A percentile compares a stretch with the other conserved stretches of the same genome.
Evolutionary conservation across 2,888 invertebrate species (phyloP).

Genomic region (Drosophila lacicola): DNA sequence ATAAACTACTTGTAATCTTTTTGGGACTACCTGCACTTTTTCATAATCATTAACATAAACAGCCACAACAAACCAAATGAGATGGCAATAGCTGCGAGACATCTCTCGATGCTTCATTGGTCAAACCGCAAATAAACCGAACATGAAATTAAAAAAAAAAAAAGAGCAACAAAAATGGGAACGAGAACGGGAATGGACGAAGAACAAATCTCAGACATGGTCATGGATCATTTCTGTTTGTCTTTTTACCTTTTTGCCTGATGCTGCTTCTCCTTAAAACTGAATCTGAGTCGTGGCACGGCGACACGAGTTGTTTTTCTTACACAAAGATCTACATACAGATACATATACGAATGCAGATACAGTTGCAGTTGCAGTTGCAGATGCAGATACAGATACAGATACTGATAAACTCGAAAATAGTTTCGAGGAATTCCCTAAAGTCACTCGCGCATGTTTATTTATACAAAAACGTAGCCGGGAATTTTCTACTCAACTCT

Average conservation of each 20-base stretch:
- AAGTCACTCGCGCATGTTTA: conserved; percentile 67
- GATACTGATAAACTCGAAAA: conserved; percentile 66
- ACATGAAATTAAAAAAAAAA: conserved; percentile 24
- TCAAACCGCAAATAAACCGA: conserved; percentile 70
- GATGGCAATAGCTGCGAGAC: conserved; percentile 65
- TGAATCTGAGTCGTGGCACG: conserved; percentile 35
- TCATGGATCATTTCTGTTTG: conserved; percentile 54
- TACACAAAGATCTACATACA: conserved; percentile 48
- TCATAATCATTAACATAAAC: conserved; percentile 77
- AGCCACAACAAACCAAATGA: conserved; percentile 61
- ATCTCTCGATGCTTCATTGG: conserved; percentile 66
- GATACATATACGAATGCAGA: conserved; percentile 19
- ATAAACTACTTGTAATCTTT: conserved; percentile 33
- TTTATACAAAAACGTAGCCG: conserved; percentile 54
- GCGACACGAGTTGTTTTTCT: conserved; percentile 46
- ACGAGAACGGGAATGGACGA: conserved; percentile 6
- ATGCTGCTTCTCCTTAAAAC: conserved; percentile 27
- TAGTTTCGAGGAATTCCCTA: conserved; percentile 76
- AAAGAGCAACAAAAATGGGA: neutral
- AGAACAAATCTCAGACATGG: conserved; percentile 52
- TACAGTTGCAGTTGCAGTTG: conserved; percentile 18
- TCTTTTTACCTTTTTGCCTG: conserved; percentile 37
- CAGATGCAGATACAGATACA: conserved; percentile 30
- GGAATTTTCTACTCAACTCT: neutral
- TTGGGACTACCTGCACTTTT: conserved; percentile 56